phyloP scores from a whole-genome alignment of 37 sponge, comb jelly and placozoan genomes.

The Oopsacas minuta region DNA sequence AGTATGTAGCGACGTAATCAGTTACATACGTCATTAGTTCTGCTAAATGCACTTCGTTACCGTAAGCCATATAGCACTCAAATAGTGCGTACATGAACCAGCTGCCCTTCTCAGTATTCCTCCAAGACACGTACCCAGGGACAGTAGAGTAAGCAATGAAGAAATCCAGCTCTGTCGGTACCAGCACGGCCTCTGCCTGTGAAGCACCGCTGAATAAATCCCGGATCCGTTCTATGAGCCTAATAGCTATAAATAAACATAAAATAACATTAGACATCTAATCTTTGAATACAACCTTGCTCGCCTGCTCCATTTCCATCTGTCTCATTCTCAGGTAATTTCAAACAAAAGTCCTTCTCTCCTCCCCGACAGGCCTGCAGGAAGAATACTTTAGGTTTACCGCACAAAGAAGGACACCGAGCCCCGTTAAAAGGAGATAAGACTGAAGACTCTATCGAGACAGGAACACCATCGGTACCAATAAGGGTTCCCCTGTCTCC shows the following conservation, averaged over 20 bases:
- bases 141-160: conserved; percentile 60
- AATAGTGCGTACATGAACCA: conserved; percentile 56
- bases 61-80: conserved; percentile 7
- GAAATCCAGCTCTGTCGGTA: conserved; percentile 73
- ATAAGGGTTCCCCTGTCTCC: conserved; percentile 54
- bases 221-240: neutral
- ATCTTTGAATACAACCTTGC: neutral
- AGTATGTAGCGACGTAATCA: neutral
- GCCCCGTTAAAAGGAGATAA: conserved; percentile 39
- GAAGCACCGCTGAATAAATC: neutral
- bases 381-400: conserved; percentile 81
- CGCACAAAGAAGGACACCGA: conserved; percentile 54
- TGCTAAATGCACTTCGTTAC: neutral
- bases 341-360: conserved; percentile 56
- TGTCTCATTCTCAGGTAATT: conserved; percentile 19
- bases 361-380: conserved; percentile 70
- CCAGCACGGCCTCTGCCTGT: neutral
- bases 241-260: neutral
- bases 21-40: neutral
- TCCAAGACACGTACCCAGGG: conserved; percentile 82
- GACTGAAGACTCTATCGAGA: neutral
- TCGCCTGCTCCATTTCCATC: conserved; percentile 18
- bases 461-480: conserved; percentile 49
- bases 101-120: conserved; percentile 48
- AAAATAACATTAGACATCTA: neutral